Conservation (phyloP, 2,888 invertebrate species). For the Brassicogethes aeneus region DNA sequence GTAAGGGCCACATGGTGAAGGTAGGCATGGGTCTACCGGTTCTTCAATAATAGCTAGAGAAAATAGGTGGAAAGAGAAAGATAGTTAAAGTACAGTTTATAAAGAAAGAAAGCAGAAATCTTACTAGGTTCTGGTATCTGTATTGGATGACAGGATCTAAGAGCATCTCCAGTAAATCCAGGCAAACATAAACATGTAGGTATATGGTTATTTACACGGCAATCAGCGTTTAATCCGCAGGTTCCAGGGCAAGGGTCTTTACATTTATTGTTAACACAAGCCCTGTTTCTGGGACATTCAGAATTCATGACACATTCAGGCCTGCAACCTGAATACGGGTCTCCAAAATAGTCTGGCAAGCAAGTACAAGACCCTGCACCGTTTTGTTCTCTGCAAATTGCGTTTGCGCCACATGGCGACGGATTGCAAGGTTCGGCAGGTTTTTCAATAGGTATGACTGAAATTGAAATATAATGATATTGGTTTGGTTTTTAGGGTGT, state of each 20-base stretch:
- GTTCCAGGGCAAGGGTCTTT: slow-evolving; percentile 74
- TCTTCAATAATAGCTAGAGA: slow-evolving; percentile 25
- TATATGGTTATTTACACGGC: slow-evolving; percentile 73
- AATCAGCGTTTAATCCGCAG: slow-evolving; percentile 77
- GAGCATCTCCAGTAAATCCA: slow-evolving; percentile 72
- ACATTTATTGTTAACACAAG: slow-evolving; percentile 78
- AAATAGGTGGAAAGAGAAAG: slow-evolving; percentile 9
- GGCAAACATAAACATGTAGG: slow-evolving; percentile 67
- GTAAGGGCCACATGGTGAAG: slow-evolving; percentile 72
- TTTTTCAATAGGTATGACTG: slow-evolving; percentile 46
- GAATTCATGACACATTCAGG: slow-evolving; percentile 85
- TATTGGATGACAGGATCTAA: slow-evolving; percentile 58
- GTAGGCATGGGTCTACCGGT: slow-evolving; percentile 49
- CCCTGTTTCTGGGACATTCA: slow-evolving; percentile 67
- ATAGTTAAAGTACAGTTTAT: slow-evolving; percentile 15
- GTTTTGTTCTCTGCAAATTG: slow-evolving; percentile 71
- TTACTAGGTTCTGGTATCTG: slow-evolving; percentile 43
- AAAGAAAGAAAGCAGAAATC: slow-evolving; percentile 21
- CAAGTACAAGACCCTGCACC: slow-evolving; percentile 77
- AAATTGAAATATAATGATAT: slow-evolving; percentile 12
- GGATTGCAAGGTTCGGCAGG: slow-evolving; percentile 64
- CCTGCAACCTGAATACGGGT: slow-evolving; percentile 77
- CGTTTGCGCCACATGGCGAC: slow-evolving; percentile 80
- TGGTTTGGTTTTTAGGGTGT: slow-evolving; percentile 2
- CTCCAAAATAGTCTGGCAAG: slow-evolving; percentile 73